Evolutionary conservation across 1,140 invertebrate genomes (phyloP).

Genomic region (Nymphalis io): DNA sequence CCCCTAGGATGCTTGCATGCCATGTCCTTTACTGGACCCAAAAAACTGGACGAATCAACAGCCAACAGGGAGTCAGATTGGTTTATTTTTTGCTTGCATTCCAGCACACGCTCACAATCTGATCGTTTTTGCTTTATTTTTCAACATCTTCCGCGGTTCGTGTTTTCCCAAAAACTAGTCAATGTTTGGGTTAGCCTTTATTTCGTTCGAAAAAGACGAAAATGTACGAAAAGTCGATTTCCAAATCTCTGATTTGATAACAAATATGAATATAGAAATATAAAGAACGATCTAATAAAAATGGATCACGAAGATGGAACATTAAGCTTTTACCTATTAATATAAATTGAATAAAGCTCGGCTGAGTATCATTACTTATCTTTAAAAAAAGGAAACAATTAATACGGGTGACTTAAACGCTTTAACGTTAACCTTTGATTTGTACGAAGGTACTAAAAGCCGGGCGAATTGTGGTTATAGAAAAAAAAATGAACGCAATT

Average conservation of each 20-base stretch:
- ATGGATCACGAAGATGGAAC: too few species aligned
- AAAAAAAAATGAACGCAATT: conserved; percentile 46
- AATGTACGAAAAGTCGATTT: not conserved
- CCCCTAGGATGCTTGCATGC: conserved; percentile 48
- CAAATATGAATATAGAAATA: too few species aligned
- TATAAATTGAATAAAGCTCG: conserved; percentile 1
- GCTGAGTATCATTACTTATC: conserved; percentile 1
- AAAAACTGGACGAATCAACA: conserved; percentile 55
- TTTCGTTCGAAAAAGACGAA: conserved; percentile 7
- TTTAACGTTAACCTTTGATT: conserved; percentile 47
- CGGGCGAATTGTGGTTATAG: conserved; percentile 50
- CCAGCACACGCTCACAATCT: conserved; percentile 28
- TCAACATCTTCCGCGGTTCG: conserved; percentile 35
- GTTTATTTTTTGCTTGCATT: conserved; percentile 40
- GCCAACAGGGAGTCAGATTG: conserved; percentile 48
- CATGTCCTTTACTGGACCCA: conserved; percentile 51
- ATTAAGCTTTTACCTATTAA: too few species aligned
- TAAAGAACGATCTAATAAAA: too few species aligned
- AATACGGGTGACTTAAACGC: conserved; percentile 56
- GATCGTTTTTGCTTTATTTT: conserved; percentile 36
- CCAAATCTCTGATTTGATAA: too few species aligned
- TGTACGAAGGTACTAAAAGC: conserved; percentile 48
- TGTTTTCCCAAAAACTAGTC: conserved; percentile 33
- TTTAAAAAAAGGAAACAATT: conserved; percentile 57
- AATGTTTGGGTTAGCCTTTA: conserved; percentile 16